Evolutionary conservation across 2,888 invertebrate genomes (phyloP).

Genomic region (Amiota minor): DNA sequence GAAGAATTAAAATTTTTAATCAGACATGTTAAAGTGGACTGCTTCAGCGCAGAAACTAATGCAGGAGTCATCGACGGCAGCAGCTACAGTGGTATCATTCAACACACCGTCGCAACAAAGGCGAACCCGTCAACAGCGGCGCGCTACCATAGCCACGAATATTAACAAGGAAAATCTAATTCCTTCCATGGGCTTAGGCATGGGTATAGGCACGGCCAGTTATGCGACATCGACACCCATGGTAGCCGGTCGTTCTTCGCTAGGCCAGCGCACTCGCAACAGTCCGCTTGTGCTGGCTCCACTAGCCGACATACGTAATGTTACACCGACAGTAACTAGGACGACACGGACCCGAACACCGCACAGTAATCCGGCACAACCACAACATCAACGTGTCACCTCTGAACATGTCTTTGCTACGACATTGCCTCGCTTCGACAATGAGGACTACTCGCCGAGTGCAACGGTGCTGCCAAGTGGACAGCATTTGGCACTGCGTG

Average conservation of each 20-base stretch:
- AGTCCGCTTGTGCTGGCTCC: conserved; percentile 66
- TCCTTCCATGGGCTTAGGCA: background rate
- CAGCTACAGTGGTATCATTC: conserved; percentile 17
- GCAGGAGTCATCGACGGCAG: conserved; percentile 46
- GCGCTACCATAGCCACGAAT: conserved; percentile 62
- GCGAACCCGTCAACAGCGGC: conserved; percentile 53
- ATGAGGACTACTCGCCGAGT: conserved; percentile 73
- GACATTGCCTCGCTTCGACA: conserved; percentile 70
- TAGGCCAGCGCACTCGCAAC: conserved; percentile 59
- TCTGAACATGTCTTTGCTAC: conserved; percentile 60
- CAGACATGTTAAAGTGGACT: conserved; percentile 56
- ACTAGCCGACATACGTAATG: conserved; percentile 63
- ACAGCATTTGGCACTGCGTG: conserved; percentile 68
- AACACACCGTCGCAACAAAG: conserved; percentile 36
- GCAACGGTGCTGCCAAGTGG: conserved; percentile 56
- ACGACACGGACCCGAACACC: conserved; percentile 29
- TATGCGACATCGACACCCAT: conserved; percentile 26
- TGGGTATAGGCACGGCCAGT: conserved; percentile 22
- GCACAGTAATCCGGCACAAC: conserved; percentile 32
- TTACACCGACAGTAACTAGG: conserved; percentile 54
- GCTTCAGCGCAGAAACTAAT: conserved; percentile 63
- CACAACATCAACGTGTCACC: conserved; percentile 42
- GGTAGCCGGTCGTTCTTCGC: conserved; percentile 18
- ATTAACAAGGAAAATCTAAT: conserved; percentile 65
- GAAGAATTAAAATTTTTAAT: background rate